Evolutionary conservation across 1,140 invertebrate species (phyloP), one percentile per base, ranked within the genome.

Genomic region (Cyclargus thomasi): DNA sequence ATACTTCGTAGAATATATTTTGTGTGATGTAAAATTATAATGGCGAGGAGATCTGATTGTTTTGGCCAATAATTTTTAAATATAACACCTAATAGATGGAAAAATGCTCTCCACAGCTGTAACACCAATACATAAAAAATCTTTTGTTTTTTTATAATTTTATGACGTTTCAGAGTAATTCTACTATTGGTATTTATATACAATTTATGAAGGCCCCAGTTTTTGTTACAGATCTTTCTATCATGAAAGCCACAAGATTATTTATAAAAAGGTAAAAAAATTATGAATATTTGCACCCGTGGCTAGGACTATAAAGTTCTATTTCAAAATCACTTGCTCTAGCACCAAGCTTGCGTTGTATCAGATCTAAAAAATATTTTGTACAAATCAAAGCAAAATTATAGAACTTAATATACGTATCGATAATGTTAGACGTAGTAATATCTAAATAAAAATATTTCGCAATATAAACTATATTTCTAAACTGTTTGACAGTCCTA

Each of bases 371-470:
- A 77, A 81, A 87, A 86, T 82, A 85, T 85, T 84, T 85, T 82
- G 78, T 80, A 87, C 85, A 85, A 80, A 88, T 87, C 88, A 90
- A 90, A 90, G 88, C 88, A 90, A 90, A 90, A 90, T 89, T 84
- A 90, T 80, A 81, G 79, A 80, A 86, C 88, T 87, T 88, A 75
- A 80, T 76, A 77, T 82, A 83, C 82, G 77, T 72, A 88, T 82
- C 76, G 72, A 76, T 88, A 83, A 81, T 81, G 82, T 87, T 86
- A 86, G 79, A 80, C 65, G 53, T 66, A 66, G 70, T 82, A 80
- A 85, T 70, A 80, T 75, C 77, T 83, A 84, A 80, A 81, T 68
- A 79, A 73, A 76, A 79, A 81, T 73, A 71, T 78, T 81, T 76
- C 76, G 72, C 80, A 75, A 81, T 82, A 82, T 80, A 71, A 79